Base-by-base conservation (phyloP, 1,140 invertebrate species). In the Eupeodes corollae region DNA sequence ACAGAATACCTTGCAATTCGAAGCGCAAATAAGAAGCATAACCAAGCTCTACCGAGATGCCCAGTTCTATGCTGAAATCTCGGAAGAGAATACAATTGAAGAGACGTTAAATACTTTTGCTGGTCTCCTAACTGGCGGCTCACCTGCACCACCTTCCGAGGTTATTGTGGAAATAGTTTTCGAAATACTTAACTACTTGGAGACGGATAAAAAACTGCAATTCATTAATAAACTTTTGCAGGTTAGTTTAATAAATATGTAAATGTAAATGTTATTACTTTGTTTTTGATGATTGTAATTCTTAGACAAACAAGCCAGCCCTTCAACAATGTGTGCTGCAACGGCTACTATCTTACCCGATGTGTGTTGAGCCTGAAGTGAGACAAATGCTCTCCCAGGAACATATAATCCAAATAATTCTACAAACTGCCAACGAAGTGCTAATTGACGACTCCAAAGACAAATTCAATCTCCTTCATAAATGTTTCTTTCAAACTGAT, bases 81-180 rank as follows among this genome's bases (percentile, higher is more conserved):
- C 58, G 2, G 56, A 59, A 9, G 16, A 19, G 12, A 50, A 50
- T 10, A 61, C 66, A 49, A 62, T 78, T 5, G 52, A 67, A 1
- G 55, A 62, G 10, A 70, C 80, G 42, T 75, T 75, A 47, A 56
- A 73, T 40, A 68, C 64, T 40, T 64, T 80, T 39, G 68, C 63
- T 13, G 55, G 56, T 0, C 74, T 77, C 65, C 57, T 81, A n/a
- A n/a, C n/a, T 21, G 56, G 56, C 5, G 57, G 62, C 34, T 9
- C 52, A 10, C 61, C 63, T 26, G 57, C 63, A 10, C 63, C 73
- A 13, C 56, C 68, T 38, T 67, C 59, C 8, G 72, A 75, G 37
- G 53, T 60, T 45, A 52, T 78, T 5, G 60, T 82, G 8, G 71
- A 77, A 54, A 70, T 84, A 14, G 71, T 77, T 47, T 81, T 83